phyloP scores from a whole-genome alignment of 1,140 invertebrate genomes.

The Saccostrea echinata region DNA sequence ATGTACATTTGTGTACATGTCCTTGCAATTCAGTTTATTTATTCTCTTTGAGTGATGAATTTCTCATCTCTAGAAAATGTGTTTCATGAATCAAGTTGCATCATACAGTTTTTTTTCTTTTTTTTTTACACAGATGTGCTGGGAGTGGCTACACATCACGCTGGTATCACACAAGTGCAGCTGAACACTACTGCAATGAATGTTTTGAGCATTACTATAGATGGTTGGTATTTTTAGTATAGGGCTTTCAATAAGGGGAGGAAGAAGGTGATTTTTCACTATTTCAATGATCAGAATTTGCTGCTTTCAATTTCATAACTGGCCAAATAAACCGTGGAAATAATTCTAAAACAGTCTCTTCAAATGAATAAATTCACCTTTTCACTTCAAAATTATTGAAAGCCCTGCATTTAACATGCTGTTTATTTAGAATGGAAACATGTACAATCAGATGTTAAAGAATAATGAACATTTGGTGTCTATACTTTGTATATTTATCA shows the following conservation, averaged over 20 bases:
- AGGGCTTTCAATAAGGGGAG: no score
- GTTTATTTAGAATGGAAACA: no score
- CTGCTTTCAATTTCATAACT: no score
- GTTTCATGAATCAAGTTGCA: neutral
- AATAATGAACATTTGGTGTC: no score
- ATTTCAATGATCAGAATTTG: no score
- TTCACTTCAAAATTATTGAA: no score
- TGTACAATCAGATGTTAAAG: no score
- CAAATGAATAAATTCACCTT: neutral
- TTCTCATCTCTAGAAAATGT: constrained; percentile 23
- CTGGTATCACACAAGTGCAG: constrained; percentile 80
- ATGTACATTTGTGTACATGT: neutral
- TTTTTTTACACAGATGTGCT: constrained; percentile 72
- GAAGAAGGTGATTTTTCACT: no score
- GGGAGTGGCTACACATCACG: constrained; percentile 78
- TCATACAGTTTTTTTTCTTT: neutral
- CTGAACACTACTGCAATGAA: constrained; percentile 81
- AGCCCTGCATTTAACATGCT: neutral
- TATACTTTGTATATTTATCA: no score
- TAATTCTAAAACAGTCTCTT: no score
- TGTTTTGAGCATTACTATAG: constrained; percentile 81
- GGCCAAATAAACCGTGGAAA: no score
- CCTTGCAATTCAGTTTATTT: neutral
- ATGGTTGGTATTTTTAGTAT: constrained; percentile 65
- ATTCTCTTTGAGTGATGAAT: neutral